phyloP scores from a whole-genome alignment of 2,888 invertebrate genomes.

The Phymatocera aterrima region DNA sequence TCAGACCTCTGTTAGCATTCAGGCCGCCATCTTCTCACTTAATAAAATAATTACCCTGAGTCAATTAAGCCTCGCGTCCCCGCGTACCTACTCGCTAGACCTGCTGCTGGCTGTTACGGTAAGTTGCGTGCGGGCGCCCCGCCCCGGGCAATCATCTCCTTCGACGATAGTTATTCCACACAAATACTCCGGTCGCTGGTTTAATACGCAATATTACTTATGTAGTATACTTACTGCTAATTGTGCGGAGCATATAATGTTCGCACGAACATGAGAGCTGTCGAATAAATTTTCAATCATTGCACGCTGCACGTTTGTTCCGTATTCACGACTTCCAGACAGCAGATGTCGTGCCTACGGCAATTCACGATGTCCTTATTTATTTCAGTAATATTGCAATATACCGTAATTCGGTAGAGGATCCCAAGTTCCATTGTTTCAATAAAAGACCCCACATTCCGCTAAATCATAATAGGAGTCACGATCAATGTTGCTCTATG shows the following conservation, averaged over 20 bases:
- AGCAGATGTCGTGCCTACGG: no score
- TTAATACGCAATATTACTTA: neutral
- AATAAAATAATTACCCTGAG: conserved; percentile 74
- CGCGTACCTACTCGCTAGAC: conserved; percentile 22
- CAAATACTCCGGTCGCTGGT: neutral
- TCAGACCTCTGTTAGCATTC: conserved; percentile 69
- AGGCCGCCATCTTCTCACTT: conserved; percentile 74
- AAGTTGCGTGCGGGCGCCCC: conserved; percentile 17
- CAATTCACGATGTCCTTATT: neutral
- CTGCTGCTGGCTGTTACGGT: conserved; percentile 24
- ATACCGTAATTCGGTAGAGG: neutral
- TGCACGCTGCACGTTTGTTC: neutral
- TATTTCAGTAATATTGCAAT: neutral
- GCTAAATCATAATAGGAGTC: neutral
- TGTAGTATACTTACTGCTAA: conserved; percentile 13
- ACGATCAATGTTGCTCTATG: neutral
- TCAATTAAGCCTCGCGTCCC: conserved; percentile 69
- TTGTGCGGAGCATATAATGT: neutral
- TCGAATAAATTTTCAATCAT: neutral
- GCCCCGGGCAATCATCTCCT: neutral
- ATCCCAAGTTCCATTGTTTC: neutral
- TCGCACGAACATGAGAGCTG: neutral
- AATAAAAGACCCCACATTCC: no score
- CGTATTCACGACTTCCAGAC: neutral
- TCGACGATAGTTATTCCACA: neutral